These are phyloP conservation scores for Alcis repandata DNA, from an alignment of 2,888 invertebrate genomes.

Conservation along the genomic window DNA sequence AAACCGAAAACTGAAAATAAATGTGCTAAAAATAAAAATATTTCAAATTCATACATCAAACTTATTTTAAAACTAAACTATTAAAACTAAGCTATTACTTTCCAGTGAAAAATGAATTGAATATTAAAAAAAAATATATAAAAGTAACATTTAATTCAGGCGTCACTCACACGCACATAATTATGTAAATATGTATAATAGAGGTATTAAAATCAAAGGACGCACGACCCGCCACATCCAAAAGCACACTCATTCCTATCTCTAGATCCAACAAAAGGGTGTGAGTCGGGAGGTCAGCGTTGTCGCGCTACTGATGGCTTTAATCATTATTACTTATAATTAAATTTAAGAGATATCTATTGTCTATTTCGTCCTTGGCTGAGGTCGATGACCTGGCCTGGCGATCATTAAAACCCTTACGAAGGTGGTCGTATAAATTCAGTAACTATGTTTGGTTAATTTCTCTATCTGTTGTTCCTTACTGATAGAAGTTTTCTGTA, in stretches of 20 bases:
- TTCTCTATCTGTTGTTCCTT: neutral
- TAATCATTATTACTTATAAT: slow-evolving; percentile 83
- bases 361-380: slow-evolving; percentile 51
- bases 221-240: slow-evolving; percentile 60
- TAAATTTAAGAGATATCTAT: slow-evolving; percentile 76
- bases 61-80: too few species aligned
- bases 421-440: neutral
- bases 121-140: too few species aligned
- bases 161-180: too few species aligned
- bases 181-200: too few species aligned
- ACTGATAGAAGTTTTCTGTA: too few species aligned
- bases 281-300: slow-evolving; percentile 79
- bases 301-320: slow-evolving; percentile 80
- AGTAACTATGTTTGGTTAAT: neutral
- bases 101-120: too few species aligned
- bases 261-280: slow-evolving; percentile 63
- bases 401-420: neutral
- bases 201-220: too few species aligned
- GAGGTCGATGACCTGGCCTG: slow-evolving; percentile 28
- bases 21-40: too few species aligned
- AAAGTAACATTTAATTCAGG: too few species aligned
- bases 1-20: too few species aligned
- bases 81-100: too few species aligned
- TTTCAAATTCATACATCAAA: too few species aligned
- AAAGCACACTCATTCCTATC: neutral